These are phyloP conservation scores for Brachypteracias leptosomus DNA, from an alignment of 2,113 vertebrate genomes.

Conservation along the genomic window DNA sequence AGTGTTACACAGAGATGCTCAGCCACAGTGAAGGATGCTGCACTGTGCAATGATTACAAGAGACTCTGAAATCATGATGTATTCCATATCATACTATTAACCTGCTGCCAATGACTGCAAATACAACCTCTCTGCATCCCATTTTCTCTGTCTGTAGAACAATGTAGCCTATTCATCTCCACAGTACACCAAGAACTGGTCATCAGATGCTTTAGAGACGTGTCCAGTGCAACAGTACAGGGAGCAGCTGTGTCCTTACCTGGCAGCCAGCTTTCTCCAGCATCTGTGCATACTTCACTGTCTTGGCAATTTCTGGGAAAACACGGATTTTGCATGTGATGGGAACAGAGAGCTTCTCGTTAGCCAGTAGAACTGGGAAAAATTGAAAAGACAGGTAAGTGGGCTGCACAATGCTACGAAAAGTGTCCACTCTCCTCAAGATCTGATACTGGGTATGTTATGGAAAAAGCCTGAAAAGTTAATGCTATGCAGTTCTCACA, in stretches of 20 bases:
- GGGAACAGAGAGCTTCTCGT: slow-evolving; percentile 92
- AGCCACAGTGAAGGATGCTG: not conserved
- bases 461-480: not conserved
- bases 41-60: not conserved
- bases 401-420: slow-evolving; percentile 20
- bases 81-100: not conserved
- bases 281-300: slow-evolving; percentile 92
- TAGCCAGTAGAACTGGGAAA: slow-evolving; percentile 85
- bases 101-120: not conserved
- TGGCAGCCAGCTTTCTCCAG: slow-evolving; percentile 96
- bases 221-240: not conserved
- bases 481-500: not conserved
- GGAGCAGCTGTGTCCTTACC: slow-evolving; percentile 76
- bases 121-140: not conserved
- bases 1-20: not conserved
- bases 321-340: slow-evolving; percentile 98
- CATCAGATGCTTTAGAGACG: not conserved
- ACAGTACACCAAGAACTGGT: not conserved
- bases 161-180: not conserved
- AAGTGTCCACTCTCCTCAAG: not conserved
- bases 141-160: not conserved
- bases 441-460: not conserved
- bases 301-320: slow-evolving; percentile 92
- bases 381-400: slow-evolving; percentile 29
- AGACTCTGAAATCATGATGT: not conserved